phyloP scores from a whole-genome alignment of 2,797 vertebrate genomes.

The Phoxinus dragarum region DNA sequence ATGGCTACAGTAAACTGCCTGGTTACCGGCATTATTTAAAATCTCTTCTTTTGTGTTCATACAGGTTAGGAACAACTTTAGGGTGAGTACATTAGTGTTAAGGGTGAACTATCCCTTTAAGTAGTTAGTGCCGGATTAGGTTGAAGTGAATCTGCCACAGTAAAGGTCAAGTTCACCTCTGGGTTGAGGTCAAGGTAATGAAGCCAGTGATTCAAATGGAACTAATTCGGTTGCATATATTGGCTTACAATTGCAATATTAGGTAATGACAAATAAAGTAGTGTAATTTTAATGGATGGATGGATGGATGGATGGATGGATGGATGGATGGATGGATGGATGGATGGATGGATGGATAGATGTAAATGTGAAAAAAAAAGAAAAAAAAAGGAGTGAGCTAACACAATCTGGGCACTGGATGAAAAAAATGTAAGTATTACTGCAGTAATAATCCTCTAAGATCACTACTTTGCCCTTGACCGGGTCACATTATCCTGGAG shows the following conservation, averaged over 20 bases:
- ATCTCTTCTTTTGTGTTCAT: not conserved
- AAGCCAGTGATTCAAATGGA: not conserved
- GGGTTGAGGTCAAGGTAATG: not conserved
- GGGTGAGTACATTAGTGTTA: too few relatives aligned
- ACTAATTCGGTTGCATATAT: not conserved
- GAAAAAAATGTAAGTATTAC: not conserved
- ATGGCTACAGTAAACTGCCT: not conserved
- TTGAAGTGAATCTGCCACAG: not conserved
- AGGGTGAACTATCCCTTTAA: not conserved
- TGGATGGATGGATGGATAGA: not conserved
- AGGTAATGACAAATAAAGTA: not conserved
- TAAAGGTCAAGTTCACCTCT: not conserved
- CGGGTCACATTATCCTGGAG: not conserved
- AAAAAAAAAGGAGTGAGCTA: not conserved
- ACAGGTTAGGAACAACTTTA: not conserved
- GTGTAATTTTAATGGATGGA: not conserved
- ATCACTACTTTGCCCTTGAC: constrained; percentile 12
- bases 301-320: too few relatives aligned
- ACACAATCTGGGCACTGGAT: not conserved
- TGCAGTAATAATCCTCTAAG: not conserved
- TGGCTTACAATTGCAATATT: not conserved
- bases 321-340: not conserved
- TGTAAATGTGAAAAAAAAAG: too few relatives aligned
- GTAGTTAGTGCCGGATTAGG: not conserved
- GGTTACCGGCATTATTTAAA: too few relatives aligned